phyloP scores from a whole-genome alignment of 2,797 vertebrate species.

The Rhinella marina region DNA sequence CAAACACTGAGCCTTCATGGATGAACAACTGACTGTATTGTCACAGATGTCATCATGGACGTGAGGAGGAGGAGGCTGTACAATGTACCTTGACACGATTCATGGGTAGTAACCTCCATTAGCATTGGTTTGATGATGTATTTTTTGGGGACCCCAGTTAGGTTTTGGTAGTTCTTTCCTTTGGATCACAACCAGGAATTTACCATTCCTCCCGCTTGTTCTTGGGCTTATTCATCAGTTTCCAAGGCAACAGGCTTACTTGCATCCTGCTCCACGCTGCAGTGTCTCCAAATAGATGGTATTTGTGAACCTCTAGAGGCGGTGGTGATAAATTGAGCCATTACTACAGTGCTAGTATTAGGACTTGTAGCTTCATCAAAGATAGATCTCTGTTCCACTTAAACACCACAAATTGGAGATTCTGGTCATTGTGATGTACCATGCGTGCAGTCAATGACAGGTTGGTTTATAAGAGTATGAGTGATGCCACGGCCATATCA shows the following conservation, averaged over 20 bases:
- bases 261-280: neutral
- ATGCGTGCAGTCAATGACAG: neutral
- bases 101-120: neutral
- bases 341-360: conserved; percentile 40
- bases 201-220: neutral
- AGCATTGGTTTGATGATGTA: neutral
- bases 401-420: neutral
- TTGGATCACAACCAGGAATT: neutral
- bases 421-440: neutral
- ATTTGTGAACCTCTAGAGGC: conserved; percentile 40
- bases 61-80: too few relatives aligned
- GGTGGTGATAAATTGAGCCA: conserved; percentile 45
- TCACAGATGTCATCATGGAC: too few relatives aligned
- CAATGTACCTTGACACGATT: neutral
- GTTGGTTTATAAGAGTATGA: neutral
- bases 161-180: neutral
- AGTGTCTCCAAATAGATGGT: conserved; percentile 33
- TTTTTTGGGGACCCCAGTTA: neutral
- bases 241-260: conserved; percentile 41
- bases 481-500: neutral
- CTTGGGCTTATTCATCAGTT: conserved; percentile 21
- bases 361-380: conserved; percentile 36
- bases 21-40: too few relatives aligned
- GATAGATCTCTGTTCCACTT: conserved; percentile 6
- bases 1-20: too few relatives aligned